Evolutionary conservation across 1,140 invertebrate species (phyloP), one percentile per base, ranked within the genome.

Genomic region (Drosophila nannoptera): DNA sequence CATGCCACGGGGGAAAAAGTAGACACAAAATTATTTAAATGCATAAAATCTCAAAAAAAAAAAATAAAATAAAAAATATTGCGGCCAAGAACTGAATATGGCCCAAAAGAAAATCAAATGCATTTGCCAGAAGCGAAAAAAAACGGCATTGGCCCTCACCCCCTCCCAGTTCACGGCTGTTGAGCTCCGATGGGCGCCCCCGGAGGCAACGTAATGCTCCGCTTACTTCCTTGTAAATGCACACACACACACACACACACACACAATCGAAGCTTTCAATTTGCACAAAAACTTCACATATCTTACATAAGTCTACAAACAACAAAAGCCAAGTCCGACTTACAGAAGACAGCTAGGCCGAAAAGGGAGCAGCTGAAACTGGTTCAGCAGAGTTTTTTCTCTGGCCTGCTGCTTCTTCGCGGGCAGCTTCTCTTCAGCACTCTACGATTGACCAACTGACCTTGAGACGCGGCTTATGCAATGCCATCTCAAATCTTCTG

Each of bases 231-330:
- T 83, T 76, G 80, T 75, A 72, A 63, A 48, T 36, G 56, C 53
- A 43, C 11, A 31, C 4, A 9, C 4, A 46, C 33, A 46, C 6
- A 33, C 11, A 68, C 29, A 61, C 6, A 70, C 35, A 43, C 53
- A 67, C 32, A 76, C 73, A 65, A 73, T 69, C 64, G 71, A 67
- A 55, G 75, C 80, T 84, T 84, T 84, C 80, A 80, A 84, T 84
- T 84, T 84, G 81, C 80, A 84, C 80, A 84, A 84, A 69, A 83
- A 76, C 80, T 84, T 65, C 80, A 84, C 80, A 80, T 84, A 80
- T 80, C 86, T 84, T 84, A 74, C 80, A 84, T 84, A 84, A 84
- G 72, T 58, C 80, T 64, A 49, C 69, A 58, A 14, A 40, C 16
- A 49, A 60, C 14, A 67, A 48, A 60, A 40, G n/a, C 49, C 32